Evolutionary conservation across 2,888 invertebrate genomes (phyloP), one percentile per base, ranked within the genome.

Genomic region (Drosophila aldrichi): DNA sequence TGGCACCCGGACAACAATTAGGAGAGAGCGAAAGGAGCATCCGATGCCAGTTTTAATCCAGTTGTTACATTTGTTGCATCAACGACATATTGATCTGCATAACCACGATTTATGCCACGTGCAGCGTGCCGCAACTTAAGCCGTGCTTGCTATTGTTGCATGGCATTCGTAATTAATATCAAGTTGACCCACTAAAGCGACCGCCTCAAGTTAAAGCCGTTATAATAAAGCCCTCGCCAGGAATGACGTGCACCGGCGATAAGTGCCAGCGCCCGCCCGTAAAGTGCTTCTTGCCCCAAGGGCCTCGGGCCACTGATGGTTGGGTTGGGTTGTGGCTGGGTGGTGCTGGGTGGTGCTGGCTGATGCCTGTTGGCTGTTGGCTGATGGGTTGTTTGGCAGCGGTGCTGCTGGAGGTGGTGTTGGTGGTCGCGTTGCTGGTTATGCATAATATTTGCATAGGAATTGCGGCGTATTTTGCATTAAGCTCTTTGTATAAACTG

Each of bases 121-220:
- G 69, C 52, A 59, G 57, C 52, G 57, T 43, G 69, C 52, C 62
- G 65, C 25, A 43, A 25, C 20, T 57, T 25, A 12, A 62, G 29
- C 25, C 20, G 40, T 54, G 18, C 25, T 25, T 34, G 48, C 32
- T 44, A 18, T 22, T 46, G 57, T 32, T 38, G 48, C 49, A 29
- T 59, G 59, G 40, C 41, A 16, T 57, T 20, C 67, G 87, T 76
- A 84, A 84, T 81, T 84, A 87, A 84, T 86, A 86, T 89, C 72
- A 66, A 74, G 89, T 79, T 89, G 84, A 87, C 84, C 89, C 89
- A 81, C 59, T 81, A 81, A 86, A 66, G 76, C 62, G 72, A 63
- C 60, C 56, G 71, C 74, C 70, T 70, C 72, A 75, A 81, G 71
- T 66, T 74, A 80, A 82, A 72, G 78, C 77, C 66, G 70, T 79